Percentiles rank a stretch among this genome's conserved stretches.
Evolutionary conservation across 2,888 invertebrate genomes (phyloP).

Genomic region (Trissolcus brochymenae): DNA sequence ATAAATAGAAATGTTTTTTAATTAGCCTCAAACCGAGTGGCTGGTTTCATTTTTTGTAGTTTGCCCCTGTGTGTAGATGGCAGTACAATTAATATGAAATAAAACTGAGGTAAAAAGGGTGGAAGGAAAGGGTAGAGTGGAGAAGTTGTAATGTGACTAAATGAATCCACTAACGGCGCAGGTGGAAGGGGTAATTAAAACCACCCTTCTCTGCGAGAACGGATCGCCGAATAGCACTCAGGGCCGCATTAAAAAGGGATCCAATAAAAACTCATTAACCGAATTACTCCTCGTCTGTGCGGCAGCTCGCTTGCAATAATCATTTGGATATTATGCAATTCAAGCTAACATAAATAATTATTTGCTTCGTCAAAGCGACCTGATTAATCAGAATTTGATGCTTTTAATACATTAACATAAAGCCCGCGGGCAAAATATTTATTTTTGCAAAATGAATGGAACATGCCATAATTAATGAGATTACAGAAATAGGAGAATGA

Average conservation of each 20-base stretch:
- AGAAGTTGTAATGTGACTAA: slow-evolving; percentile 72
- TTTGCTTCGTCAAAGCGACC: not conserved
- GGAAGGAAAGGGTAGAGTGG: slow-evolving; percentile 36
- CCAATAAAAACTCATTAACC: slow-evolving; percentile 53
- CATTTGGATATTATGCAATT: slow-evolving; percentile 10
- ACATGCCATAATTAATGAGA: not conserved
- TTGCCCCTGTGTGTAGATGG: no score
- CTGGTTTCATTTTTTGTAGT: no score
- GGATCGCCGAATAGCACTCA: slow-evolving; percentile 59
- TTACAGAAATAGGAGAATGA: not conserved
- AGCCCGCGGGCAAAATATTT: not conserved
- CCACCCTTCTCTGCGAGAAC: slow-evolving; percentile 64
- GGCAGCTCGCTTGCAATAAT: slow-evolving; percentile 16
- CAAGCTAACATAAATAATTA: slow-evolving; percentile 9
- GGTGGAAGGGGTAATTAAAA: slow-evolving; percentile 76
- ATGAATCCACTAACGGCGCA: slow-evolving; percentile 75
- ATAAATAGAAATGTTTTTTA: no score
- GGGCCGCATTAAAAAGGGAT: slow-evolving; percentile 53
- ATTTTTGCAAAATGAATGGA: not conserved
- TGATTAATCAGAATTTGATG: no score
- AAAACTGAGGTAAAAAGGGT: slow-evolving; percentile 20
- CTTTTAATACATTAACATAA: not conserved
- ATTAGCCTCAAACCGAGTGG: no score
- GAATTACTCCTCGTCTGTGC: slow-evolving; percentile 42
- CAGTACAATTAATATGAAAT: slow-evolving; percentile 6